These are phyloP conservation scores for Muschampia plurimacula DNA, from an alignment of 2,888 invertebrate species.

Conservation along the genomic window DNA sequence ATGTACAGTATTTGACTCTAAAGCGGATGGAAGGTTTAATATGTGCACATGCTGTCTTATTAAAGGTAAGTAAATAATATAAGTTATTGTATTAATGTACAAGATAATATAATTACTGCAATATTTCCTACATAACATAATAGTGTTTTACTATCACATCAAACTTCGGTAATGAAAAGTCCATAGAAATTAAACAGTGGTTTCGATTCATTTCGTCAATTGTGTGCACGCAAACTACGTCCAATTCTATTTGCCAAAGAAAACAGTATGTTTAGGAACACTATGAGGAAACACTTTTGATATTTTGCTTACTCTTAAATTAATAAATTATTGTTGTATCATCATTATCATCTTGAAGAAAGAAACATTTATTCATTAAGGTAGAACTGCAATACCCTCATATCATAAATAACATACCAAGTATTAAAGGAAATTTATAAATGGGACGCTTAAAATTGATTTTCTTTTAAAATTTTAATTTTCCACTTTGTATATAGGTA, in stretches of 20 bases:
- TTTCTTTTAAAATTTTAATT: no score
- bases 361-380: no score
- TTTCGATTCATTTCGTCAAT: conserved; percentile 62
- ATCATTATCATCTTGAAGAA: neutral
- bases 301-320: no score
- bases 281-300: neutral
- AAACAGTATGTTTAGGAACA: conserved; percentile 29
- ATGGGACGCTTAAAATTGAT: no score
- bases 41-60: conserved; percentile 64
- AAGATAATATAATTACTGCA: neutral
- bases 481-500: no score
- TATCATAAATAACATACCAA: no score
- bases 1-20: conserved; percentile 50
- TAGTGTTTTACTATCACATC: neutral
- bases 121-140: neutral
- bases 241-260: conserved; percentile 52
- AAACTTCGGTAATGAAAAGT: conserved; percentile 48
- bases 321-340: no score
- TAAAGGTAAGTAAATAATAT: conserved; percentile 63
- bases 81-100: neutral
- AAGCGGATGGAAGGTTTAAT: conserved; percentile 65
- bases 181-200: conserved; percentile 61
- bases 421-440: no score
- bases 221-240: conserved; percentile 64
- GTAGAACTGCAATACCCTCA: no score